Evolutionary conservation across 1,140 invertebrate genomes (phyloP).

Genomic region (Caerostris extrusa): DNA sequence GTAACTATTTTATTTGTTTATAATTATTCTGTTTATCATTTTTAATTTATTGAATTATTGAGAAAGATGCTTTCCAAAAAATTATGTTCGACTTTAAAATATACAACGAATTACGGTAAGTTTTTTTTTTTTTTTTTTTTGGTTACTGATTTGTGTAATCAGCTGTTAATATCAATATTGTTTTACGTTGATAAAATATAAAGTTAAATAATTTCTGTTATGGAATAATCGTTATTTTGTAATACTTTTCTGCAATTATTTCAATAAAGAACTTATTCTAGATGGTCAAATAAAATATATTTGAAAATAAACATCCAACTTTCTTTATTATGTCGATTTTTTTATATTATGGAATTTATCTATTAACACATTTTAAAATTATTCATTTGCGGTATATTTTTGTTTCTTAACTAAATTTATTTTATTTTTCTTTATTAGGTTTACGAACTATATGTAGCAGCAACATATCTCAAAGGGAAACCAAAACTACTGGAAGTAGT

Average conservation of each 20-base stretch:
- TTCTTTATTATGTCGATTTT: background rate
- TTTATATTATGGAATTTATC: background rate
- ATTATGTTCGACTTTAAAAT: background rate
- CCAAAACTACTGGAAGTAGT: background rate
- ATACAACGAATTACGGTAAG: constrained; percentile 18
- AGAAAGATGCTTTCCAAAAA: constrained; percentile 34
- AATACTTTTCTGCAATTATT: background rate
- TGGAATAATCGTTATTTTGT: background rate
- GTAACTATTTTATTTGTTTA: background rate
- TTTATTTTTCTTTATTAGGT: constrained; percentile 29
- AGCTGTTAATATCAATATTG: background rate
- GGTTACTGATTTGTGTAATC: background rate
- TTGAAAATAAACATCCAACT: background rate
- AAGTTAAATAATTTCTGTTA: background rate
- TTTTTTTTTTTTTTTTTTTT: background rate
- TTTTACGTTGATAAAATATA: background rate
- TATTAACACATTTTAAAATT: constrained; percentile 2
- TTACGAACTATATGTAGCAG: constrained; percentile 59
- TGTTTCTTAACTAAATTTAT: background rate
- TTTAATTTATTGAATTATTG: background rate
- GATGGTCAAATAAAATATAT: background rate
- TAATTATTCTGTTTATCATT: background rate
- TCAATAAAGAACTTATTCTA: background rate
- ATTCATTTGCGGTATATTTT: background rate
- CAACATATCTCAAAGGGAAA: constrained; percentile 23